A percentile compares a stretch with the other conserved stretches of the same genome.
These are phyloP conservation scores for Morelia viridis DNA, from an alignment of 2,797 vertebrate genomes.

Conservation along the genomic window DNA sequence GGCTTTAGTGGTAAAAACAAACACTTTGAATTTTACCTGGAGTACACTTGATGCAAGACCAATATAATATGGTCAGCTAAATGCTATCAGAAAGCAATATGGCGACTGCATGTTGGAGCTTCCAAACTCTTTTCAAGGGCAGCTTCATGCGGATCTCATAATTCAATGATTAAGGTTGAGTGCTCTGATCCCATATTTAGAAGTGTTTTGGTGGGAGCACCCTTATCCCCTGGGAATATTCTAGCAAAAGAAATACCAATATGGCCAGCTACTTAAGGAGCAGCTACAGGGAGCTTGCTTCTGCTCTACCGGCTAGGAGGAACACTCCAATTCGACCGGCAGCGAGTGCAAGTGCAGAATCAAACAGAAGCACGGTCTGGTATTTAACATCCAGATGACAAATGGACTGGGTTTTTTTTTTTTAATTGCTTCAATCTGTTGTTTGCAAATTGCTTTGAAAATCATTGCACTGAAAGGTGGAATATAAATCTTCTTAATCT, in stretches of 20 bases:
- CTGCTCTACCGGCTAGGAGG: not conserved
- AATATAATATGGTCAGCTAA: not conserved
- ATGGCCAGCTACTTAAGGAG: not conserved
- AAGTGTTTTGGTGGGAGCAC: not conserved
- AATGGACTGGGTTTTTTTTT: not conserved
- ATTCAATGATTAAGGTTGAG: not conserved
- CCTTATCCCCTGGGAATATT: not conserved
- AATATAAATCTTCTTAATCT: not conserved
- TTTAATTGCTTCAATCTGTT: not conserved
- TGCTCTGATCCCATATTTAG: accelerated
- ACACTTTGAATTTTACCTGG: not conserved
- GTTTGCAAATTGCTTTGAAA: not conserved
- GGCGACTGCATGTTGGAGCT: not conserved
- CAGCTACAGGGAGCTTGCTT: not conserved
- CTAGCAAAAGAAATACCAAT: not conserved
- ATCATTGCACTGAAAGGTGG: not conserved
- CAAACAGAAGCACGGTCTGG: not conserved
- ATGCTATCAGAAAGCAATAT: not conserved
- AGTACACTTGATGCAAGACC: not conserved
- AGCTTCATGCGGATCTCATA: not conserved
- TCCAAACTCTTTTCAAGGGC: not conserved
- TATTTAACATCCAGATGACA: not conserved
- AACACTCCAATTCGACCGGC: not conserved
- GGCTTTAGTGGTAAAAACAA: not conserved
- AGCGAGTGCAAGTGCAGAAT: not conserved